Percentiles rank a stretch among this genome's conserved stretches.
phyloP scores from a whole-genome alignment of 2,888 invertebrate species.

The Caenorhabditis angaria region DNA sequence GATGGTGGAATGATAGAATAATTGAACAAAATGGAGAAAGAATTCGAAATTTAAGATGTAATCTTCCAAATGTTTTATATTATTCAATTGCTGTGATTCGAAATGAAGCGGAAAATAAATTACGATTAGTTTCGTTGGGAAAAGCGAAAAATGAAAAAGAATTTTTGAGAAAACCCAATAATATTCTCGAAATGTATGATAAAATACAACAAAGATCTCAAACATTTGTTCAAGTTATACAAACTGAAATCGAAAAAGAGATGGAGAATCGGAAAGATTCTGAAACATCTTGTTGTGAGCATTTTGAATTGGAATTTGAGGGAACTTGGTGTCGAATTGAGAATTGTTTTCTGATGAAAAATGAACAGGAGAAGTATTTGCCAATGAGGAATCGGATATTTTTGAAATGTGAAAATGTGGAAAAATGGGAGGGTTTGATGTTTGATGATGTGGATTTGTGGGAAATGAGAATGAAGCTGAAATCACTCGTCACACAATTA shows the following conservation, averaged over 20 bases:
- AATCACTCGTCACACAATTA: conserved; percentile 11
- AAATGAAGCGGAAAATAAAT: not conserved
- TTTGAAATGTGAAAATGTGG: not conserved
- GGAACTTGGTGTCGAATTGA: conserved; percentile 10
- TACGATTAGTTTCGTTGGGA: conserved; percentile 24
- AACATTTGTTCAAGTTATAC: not conserved
- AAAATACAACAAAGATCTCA: not conserved
- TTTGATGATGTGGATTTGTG: conserved; percentile 9
- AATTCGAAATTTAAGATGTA: not conserved
- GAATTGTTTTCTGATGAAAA: conserved; percentile 9
- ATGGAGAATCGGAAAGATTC: conserved; percentile 5
- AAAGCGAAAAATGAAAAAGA: not conserved
- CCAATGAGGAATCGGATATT: not conserved
- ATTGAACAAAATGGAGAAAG: not conserved
- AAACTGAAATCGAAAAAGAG: not conserved
- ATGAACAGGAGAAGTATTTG: not conserved
- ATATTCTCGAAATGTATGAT: not conserved
- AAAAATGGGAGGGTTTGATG: not conserved
- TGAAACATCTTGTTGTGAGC: too few relatives aligned
- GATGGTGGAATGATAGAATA: conserved; percentile 13
- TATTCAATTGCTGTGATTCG: conserved; percentile 13
- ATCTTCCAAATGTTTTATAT: conserved; percentile 16
- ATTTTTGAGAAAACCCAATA: not conserved
- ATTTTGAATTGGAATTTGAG: conserved; percentile 7
- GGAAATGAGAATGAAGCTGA: not conserved